phyloP scores from a whole-genome alignment of 2,113 vertebrate species.

The Morphnarchus princeps region DNA sequence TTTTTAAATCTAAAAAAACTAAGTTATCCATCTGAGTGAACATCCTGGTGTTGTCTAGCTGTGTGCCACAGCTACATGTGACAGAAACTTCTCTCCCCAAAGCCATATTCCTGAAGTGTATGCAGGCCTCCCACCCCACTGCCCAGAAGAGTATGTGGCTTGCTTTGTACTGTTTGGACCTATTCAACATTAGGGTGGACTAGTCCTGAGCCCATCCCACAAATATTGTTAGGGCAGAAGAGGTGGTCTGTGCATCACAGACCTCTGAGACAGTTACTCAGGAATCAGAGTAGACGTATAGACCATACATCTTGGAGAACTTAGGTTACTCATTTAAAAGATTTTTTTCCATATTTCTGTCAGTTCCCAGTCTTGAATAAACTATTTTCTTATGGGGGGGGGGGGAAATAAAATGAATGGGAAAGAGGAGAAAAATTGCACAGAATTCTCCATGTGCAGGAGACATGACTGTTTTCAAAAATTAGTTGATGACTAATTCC shows the following conservation, averaged over 20 bases:
- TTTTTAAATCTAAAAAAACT: neutral
- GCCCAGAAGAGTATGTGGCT: neutral
- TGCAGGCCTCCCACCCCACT: neutral
- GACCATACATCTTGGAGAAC: neutral
- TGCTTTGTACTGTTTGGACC: neutral
- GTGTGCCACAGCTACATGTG: neutral
- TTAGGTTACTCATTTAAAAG: neutral
- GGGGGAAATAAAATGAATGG: neutral
- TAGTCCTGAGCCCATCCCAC: neutral
- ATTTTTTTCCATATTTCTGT: neutral
- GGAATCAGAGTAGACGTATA: fast-evolving
- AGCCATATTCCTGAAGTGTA: neutral
- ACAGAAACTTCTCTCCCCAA: neutral
- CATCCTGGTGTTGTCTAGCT: neutral
- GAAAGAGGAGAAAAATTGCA: neutral
- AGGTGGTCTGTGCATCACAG: neutral
- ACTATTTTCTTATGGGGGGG: neutral
- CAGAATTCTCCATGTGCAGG: neutral
- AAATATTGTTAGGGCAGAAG: neutral
- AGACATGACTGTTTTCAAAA: neutral
- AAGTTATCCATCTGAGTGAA: neutral
- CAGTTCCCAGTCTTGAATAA: neutral
- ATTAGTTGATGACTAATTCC: neutral
- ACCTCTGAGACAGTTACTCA: neutral
- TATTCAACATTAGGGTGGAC: fast-evolving